phyloP scores from a whole-genome alignment of 2,888 invertebrate genomes.

The Sycophila texana region DNA sequence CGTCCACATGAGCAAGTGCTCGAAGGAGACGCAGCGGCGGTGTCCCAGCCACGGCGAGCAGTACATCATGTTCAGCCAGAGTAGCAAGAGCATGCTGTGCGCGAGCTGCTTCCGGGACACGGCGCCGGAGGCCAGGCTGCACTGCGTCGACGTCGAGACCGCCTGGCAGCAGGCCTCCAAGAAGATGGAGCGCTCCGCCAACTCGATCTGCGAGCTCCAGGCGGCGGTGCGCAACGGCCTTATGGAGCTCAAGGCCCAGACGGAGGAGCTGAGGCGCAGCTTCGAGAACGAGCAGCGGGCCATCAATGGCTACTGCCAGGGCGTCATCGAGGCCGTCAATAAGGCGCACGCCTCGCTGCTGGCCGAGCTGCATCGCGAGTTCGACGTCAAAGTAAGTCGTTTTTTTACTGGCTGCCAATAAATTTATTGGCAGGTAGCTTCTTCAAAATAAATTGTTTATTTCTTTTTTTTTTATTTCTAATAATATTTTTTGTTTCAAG shows the following conservation, averaged over 20 bases:
- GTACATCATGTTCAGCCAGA: conserved; percentile 85
- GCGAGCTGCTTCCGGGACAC: conserved; percentile 86
- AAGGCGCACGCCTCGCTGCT: conserved; percentile 82
- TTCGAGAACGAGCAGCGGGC: conserved; percentile 82
- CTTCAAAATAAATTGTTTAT: too few species aligned
- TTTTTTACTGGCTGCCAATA: too few species aligned
- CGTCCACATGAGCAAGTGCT: conserved; percentile 83
- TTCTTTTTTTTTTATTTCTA: too few species aligned
- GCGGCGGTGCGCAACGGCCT: conserved; percentile 83
- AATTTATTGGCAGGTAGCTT: too few species aligned
- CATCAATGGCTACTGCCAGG: conserved; percentile 82
- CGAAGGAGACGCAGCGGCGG: conserved; percentile 83
- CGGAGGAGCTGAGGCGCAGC: conserved; percentile 82
- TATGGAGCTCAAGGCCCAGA: conserved; percentile 80
- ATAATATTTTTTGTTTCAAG: too few species aligned
- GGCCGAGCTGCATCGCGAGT: conserved; percentile 82
- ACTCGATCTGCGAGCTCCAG: conserved; percentile 79
- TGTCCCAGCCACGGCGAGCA: conserved; percentile 84
- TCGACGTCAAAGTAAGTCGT: conserved; percentile 73
- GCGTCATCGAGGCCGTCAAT: conserved; percentile 81
- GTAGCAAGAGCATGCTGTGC: conserved; percentile 84
- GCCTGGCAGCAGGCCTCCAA: conserved; percentile 85
- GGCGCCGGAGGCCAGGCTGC: conserved; percentile 81
- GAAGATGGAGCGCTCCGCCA: conserved; percentile 81
- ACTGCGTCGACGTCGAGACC: conserved; percentile 85